Evolutionary conservation across 2,888 invertebrate genomes (phyloP), one percentile per base, ranked within the genome.

Genomic region (Acanthopleura granulata): DNA sequence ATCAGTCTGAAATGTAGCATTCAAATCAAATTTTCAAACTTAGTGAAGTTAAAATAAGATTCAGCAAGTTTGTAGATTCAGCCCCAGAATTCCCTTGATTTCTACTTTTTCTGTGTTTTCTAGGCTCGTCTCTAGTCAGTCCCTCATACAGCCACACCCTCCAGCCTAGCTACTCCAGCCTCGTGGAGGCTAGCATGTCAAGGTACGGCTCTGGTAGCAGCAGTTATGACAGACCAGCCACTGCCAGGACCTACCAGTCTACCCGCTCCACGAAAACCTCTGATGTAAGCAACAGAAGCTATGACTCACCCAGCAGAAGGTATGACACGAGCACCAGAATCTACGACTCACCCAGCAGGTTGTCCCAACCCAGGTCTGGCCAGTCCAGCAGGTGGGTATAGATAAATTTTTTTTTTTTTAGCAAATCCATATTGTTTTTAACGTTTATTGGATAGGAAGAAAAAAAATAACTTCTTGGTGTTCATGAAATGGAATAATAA

Each of bases 231-330:
- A 57, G 57, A 12, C 57, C 57, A 57, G 9, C 40, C n/a, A 51
- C 51, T 15, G 15, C 62, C 66, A 66, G 66, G 25, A 27, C 66
- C 22, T 27, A 66, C 66, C 25, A 66, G 25, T 14, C 4, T 18
- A 40, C 40, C 3, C 18, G 66, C 4, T 22, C 15, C 66, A 66
- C 66, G 14, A 66, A 25, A 66, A 27, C 66, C 25, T 27, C 66
- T 27, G 66, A 66, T 25, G 29, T 66, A 15, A 66, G 27, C 66
- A 66, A 6, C 22, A 22, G 29, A 27, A 16, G 27, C 29, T 66
- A 66, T 14, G 66, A 66, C 25, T 66, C 66, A 16, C 22, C 27
- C 66, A 66, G 27, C 16, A 66, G 66, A 66, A 66, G 66, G 18
- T 15, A 27, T 66, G 66, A 27, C 16, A 27, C 29, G 27, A 66